These are phyloP conservation scores for Punctoribates punctum DNA, from an alignment of 2,888 invertebrate genomes.

Conservation along the genomic window DNA sequence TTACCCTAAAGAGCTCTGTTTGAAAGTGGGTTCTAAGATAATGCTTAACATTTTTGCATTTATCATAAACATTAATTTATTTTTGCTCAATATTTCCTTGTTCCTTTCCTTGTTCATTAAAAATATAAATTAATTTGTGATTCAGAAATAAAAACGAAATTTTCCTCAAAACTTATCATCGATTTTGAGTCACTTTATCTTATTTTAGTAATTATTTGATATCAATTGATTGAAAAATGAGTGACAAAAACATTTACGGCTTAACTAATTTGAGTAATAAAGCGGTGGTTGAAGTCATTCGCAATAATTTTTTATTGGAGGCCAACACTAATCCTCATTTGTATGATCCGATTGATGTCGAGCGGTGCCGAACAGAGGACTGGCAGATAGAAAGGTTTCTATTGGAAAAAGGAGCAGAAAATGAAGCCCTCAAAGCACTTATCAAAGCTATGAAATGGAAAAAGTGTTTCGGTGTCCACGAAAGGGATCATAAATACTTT, in stretches of 20 bases:
- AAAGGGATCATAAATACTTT: slow-evolving; percentile 5
- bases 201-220: no score
- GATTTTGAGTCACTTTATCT: no score
- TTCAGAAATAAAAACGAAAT: no score
- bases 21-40: no score
- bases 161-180: no score
- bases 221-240: no score
- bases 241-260: neutral
- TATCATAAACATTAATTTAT: no score
- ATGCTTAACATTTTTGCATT: no score
- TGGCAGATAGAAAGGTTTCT: slow-evolving; percentile 35
- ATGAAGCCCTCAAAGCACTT: slow-evolving; percentile 28
- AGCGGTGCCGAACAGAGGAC: slow-evolving; percentile 36
- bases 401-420: neutral
- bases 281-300: neutral
- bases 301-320: neutral
- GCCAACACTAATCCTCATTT: slow-evolving; percentile 22
- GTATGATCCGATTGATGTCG: slow-evolving; percentile 40
- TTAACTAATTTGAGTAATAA: neutral
- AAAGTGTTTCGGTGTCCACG: slow-evolving; percentile 40
- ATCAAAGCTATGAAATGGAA: slow-evolving; percentile 39
- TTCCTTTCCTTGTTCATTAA: no score
- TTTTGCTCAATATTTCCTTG: no score
- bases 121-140: no score
- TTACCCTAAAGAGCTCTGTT: no score